phyloP scores from a whole-genome alignment of 2,888 invertebrate species.

The Cheiracanthium punctorium region DNA sequence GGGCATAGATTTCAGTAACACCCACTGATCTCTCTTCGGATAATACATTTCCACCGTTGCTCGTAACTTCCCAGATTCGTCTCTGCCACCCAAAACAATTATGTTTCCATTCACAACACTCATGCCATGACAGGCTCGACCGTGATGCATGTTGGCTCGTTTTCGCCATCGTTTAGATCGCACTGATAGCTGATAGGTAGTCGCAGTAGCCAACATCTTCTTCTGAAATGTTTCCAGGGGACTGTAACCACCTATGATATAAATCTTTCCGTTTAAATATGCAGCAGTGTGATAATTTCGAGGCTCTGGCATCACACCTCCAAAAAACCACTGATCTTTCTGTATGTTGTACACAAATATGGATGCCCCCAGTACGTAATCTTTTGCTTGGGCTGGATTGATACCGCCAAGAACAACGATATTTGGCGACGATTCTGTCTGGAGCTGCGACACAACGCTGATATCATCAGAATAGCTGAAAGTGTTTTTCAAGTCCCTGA shows the following conservation, averaged over 20 bases:
- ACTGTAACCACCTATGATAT: slow-evolving; percentile 54
- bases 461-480: slow-evolving; percentile 7
- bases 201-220: slow-evolving; percentile 48
- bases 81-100: slow-evolving; percentile 59
- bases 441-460: slow-evolving; percentile 17
- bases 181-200: slow-evolving; percentile 35
- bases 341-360: slow-evolving; percentile 56
- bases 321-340: slow-evolving; percentile 51
- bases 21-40: slow-evolving; percentile 57
- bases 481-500: neutral
- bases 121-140: slow-evolving; percentile 54
- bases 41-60: slow-evolving; percentile 58
- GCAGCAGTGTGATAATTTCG: slow-evolving; percentile 50
- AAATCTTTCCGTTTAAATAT: slow-evolving; percentile 55
- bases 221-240: slow-evolving; percentile 34
- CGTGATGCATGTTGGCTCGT: slow-evolving; percentile 58
- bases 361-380: slow-evolving; percentile 37
- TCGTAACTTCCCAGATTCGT: slow-evolving; percentile 47
- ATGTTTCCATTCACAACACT: slow-evolving; percentile 38
- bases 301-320: slow-evolving; percentile 55
- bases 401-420: slow-evolving; percentile 49
- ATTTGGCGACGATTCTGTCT: slow-evolving; percentile 42
- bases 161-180: slow-evolving; percentile 60
- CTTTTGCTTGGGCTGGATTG: slow-evolving; percentile 42
- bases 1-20: slow-evolving; percentile 45